phyloP scores from a whole-genome alignment of 2,113 vertebrate genomes.

The Ochotona princeps region DNA sequence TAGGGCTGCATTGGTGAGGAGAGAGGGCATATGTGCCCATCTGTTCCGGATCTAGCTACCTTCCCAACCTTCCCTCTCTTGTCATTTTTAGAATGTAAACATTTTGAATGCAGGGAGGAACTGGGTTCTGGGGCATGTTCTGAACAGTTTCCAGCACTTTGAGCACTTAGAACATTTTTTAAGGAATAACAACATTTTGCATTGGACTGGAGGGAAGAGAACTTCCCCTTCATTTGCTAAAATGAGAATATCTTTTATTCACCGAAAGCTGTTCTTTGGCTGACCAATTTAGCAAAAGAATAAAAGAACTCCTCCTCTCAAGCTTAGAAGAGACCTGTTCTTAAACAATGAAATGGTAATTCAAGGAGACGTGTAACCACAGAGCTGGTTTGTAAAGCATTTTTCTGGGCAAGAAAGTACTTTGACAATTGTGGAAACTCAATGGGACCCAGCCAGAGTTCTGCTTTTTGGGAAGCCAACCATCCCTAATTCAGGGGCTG shows the following conservation, averaged over 20 bases:
- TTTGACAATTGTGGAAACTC: constrained; percentile 42
- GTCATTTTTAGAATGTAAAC: constrained; percentile 84
- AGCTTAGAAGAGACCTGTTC: constrained; percentile 78
- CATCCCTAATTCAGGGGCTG: not conserved
- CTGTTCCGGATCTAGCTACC: constrained; percentile 83
- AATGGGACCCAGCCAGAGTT: not conserved
- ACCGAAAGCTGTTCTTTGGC: constrained; percentile 84
- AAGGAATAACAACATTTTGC: constrained; percentile 84
- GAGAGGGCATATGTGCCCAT: constrained; percentile 84
- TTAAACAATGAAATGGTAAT: constrained; percentile 80
- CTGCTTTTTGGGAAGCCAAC: not conserved
- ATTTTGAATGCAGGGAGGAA: constrained; percentile 80
- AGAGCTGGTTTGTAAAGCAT: constrained; percentile 67
- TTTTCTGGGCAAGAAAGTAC: constrained; percentile 57
- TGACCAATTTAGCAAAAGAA: constrained; percentile 85
- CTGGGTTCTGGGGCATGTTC: constrained; percentile 81
- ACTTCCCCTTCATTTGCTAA: constrained; percentile 84
- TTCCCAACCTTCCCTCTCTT: constrained; percentile 83
- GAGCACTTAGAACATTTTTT: constrained; percentile 83
- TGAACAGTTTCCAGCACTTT: constrained; percentile 82
- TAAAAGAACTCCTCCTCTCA: constrained; percentile 76
- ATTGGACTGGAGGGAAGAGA: constrained; percentile 82
- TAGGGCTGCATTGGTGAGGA: constrained; percentile 80
- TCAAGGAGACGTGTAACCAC: constrained; percentile 62
- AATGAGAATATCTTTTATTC: constrained; percentile 85